Base-by-base conservation (phyloP, 2,113 vertebrate genomes). In the Lanius collurio region DNA sequence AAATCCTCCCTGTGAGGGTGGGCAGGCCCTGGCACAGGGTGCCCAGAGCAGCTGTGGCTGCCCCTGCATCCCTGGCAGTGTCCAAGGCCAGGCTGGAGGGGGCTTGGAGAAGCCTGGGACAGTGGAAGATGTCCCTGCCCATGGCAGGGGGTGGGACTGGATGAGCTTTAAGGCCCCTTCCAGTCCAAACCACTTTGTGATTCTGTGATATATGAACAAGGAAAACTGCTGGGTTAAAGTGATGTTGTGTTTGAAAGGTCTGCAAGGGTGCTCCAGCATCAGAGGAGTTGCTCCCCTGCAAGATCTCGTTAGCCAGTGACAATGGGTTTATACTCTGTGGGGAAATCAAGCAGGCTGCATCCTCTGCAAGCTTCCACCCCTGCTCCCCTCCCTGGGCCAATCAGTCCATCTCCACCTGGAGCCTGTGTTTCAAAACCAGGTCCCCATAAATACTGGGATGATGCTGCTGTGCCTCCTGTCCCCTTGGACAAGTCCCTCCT, bases 301-400 rank as follows among this genome's bases (percentile, higher is more conserved):
- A 37, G 30, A 19, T 8, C 31, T 10, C 22, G 0, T 7, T 6
- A 59, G 7, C 82, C 55, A 44, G 16, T 22, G 21, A 47, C 14
- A 9, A 23, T 7, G 31, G 8, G 11, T 41, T 63, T 53, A 1
- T n/a, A 2, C 59, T 63, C 55, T 19, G 15, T 2, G 1, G 17
- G 56, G 27, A 5, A 10, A 17, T 27, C 0, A 2, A 70, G 31
- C 28, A 50, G 50, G n/a, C 42, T 44, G 37, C 26, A 5, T 35
- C 24, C 3, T 68, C 1, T 0, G 16, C 63, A 11, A 55, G 17
- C 16, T 62, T 59, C 79, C 39, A 11, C 8, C 13, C 2, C 42
- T 21, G 13, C 28, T 79, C 7, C n/a, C 21, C 37, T 62, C 1
- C 2, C 1, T 4, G 56, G 28, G 2, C 0, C 0, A 30, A 3